Evolutionary conservation across 2,797 vertebrate species (phyloP).

Genomic region (Mus minutoides): DNA sequence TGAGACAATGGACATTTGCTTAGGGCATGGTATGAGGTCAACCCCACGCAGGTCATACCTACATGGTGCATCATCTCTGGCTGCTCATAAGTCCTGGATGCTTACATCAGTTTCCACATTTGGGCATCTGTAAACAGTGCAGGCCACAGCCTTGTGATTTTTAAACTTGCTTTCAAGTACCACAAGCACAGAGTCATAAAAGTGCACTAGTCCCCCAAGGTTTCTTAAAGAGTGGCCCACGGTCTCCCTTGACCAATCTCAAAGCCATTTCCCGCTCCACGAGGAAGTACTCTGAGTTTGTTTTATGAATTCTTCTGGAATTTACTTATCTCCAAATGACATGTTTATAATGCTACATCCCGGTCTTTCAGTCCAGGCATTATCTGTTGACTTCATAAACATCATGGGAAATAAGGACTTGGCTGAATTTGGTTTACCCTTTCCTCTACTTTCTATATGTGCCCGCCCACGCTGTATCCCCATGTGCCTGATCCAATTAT

Average conservation of each 20-base stretch:
- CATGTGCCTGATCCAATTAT: neutral
- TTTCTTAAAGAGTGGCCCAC: neutral
- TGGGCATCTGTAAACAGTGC: neutral
- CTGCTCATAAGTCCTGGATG: neutral
- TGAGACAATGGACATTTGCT: neutral
- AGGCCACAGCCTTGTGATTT: neutral
- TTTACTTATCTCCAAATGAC: slow-evolving; percentile 60
- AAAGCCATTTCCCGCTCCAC: slow-evolving; percentile 18
- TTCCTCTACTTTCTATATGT: neutral
- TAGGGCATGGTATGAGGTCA: neutral
- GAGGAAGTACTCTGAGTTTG: slow-evolving; percentile 29
- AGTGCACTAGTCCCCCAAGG: neutral
- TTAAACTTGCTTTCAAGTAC: neutral
- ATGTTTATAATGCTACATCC: slow-evolving; percentile 60
- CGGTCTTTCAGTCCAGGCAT: slow-evolving; percentile 34
- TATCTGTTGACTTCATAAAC: slow-evolving; percentile 44
- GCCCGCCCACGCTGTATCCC: accelerated
- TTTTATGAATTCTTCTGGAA: slow-evolving; percentile 51
- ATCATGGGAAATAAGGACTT: neutral
- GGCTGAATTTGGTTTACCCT: neutral
- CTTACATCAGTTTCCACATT: neutral
- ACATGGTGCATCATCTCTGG: too few species aligned
- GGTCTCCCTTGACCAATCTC: neutral
- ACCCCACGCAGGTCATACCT: neutral
- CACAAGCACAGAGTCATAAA: neutral